phyloP scores from a whole-genome alignment of 2,113 vertebrate species.

The Anas platyrhynchos region DNA sequence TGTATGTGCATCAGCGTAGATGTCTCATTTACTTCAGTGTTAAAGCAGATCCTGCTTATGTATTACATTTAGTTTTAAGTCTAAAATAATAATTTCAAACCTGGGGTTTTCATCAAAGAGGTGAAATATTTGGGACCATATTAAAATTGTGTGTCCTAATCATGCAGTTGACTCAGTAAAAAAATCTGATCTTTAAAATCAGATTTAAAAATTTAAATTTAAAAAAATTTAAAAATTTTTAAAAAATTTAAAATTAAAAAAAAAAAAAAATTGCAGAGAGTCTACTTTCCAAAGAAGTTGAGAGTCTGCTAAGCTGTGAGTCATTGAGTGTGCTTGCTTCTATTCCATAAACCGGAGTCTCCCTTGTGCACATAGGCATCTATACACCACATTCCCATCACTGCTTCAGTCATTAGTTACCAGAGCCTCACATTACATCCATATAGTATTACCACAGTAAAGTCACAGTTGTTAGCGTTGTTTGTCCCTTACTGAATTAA shows the following conservation, averaged over 20 bases:
- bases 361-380: background rate
- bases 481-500: background rate
- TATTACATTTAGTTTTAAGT: background rate
- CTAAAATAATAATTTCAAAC: background rate
- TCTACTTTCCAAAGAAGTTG: background rate
- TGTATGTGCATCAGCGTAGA: background rate
- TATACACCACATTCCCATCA: background rate
- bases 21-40: background rate
- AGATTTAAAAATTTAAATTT: no score
- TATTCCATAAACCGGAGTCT: background rate
- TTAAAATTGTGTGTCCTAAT: background rate
- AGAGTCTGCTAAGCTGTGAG: background rate
- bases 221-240: no score
- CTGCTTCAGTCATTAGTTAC: background rate
- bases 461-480: background rate
- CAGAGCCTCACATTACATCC: background rate
- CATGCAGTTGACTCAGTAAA: background rate
- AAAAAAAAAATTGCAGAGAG: background rate
- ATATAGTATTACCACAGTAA: background rate
- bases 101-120: background rate
- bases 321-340: background rate
- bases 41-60: background rate
- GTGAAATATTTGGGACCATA: background rate
- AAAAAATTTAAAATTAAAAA: no score
- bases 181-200: background rate